phyloP scores from a whole-genome alignment of 2,888 invertebrate species.

The Dynastes tityus region DNA sequence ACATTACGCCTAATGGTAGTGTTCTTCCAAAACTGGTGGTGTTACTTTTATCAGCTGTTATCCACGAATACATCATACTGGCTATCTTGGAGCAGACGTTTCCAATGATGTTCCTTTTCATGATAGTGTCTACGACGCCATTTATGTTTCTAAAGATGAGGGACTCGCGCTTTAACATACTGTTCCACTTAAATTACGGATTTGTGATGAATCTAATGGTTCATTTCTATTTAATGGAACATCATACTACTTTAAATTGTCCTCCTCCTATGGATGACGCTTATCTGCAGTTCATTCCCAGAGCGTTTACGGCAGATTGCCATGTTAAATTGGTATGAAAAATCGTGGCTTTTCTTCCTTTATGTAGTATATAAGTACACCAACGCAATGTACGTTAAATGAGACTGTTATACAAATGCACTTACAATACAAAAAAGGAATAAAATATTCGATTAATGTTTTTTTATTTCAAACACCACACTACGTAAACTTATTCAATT shows the following conservation, averaged over 20 bases:
- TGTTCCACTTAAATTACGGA: conserved; percentile 71
- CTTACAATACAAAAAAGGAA: too few species aligned
- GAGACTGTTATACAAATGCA: too few species aligned
- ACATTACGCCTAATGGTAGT: conserved; percentile 70
- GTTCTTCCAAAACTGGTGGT: conserved; percentile 76
- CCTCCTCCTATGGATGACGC: background rate
- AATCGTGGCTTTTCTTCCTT: too few species aligned
- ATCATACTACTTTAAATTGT: background rate
- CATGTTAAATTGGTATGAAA: background rate
- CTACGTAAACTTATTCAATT: too few species aligned
- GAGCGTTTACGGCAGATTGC: conserved; percentile 8
- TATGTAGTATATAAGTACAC: too few species aligned
- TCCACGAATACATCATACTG: conserved; percentile 90
- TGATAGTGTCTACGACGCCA: conserved; percentile 80
- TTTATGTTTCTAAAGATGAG: conserved; percentile 73
- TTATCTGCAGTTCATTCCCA: background rate
- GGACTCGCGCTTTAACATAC: conserved; percentile 78
- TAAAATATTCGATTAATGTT: too few species aligned
- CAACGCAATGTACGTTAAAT: too few species aligned
- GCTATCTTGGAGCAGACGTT: conserved; percentile 89
- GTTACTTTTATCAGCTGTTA: conserved; percentile 86
- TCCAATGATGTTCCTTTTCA: conserved; percentile 85
- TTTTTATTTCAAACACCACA: too few species aligned
- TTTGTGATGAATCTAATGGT: background rate
- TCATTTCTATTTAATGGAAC: conserved; percentile 18